Percentiles rank a stretch among this genome's conserved stretches.
Conservation (phyloP, 2,113 vertebrate genomes). For the Hippocampus barbouri region DNA sequence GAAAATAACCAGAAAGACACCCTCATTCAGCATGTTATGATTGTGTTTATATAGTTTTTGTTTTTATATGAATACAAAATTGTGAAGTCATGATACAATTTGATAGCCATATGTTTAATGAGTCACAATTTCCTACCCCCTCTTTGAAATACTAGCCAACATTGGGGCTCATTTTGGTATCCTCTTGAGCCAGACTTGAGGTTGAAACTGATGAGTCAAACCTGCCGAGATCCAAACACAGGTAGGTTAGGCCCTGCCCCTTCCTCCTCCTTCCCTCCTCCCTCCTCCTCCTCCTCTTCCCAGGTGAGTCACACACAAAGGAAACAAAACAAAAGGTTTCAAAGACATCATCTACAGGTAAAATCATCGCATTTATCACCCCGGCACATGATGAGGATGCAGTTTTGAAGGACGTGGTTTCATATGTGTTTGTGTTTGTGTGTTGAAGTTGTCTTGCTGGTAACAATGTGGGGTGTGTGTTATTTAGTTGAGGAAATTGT, state of each 20-base stretch:
- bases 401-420: neutral
- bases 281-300: neutral
- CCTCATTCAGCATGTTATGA: too few species aligned
- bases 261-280: neutral
- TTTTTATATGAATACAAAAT: neutral
- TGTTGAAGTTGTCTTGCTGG: neutral
- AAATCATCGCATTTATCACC: neutral
- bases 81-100: neutral
- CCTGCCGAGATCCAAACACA: neutral
- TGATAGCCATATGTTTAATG: too few species aligned
- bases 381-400: neutral
- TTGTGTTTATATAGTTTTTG: too few species aligned
- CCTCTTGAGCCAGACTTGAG: neutral
- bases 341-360: neutral
- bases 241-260: neutral
- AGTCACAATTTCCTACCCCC: neutral
- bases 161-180: neutral
- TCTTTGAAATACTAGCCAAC: neutral
- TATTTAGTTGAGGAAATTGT: neutral
- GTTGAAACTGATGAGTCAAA: slow-evolving; percentile 3
- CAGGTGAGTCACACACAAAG: slow-evolving; percentile 10
- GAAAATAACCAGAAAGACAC: neutral
- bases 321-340: slow-evolving; percentile 1
- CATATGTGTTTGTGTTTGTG: neutral
- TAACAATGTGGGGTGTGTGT: neutral